phyloP scores from a whole-genome alignment of 2,797 vertebrate genomes.

The Xerus rutilus region DNA sequence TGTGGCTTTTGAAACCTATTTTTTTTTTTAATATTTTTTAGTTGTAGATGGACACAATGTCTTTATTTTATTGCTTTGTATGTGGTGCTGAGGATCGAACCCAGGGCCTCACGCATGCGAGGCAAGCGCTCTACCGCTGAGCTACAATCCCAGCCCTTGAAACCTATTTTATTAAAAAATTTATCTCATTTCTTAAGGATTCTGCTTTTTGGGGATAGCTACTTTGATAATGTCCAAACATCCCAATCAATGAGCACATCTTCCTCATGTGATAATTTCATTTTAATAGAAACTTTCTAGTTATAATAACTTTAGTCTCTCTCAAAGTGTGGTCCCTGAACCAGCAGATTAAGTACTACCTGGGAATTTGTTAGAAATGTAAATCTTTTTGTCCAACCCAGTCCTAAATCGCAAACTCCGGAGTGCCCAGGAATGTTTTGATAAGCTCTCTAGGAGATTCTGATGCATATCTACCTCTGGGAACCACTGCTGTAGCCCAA shows the following conservation, averaged over 20 bases:
- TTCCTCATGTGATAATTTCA: conserved; percentile 13
- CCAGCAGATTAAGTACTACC: not conserved
- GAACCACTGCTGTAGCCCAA: not conserved
- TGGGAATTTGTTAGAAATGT: conserved; percentile 18
- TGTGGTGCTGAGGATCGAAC: too few relatives aligned
- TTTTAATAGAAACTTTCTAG: not conserved
- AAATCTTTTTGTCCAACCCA: not conserved
- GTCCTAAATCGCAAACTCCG: not conserved
- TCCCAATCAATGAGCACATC: not conserved
- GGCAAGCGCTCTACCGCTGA: too few relatives aligned
- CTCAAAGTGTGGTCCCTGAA: not conserved
- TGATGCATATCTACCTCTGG: not conserved
- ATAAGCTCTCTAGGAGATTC: not conserved
- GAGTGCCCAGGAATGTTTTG: not conserved
- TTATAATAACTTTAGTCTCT: not conserved
- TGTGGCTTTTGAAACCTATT: conserved; percentile 4
- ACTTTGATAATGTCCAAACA: not conserved
- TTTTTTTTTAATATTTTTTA: too few relatives aligned
- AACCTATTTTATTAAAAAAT: not conserved
- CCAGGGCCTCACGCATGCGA: too few relatives aligned
- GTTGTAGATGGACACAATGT: too few relatives aligned
- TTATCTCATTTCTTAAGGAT: not conserved
- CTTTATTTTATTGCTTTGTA: too few relatives aligned
- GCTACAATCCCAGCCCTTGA: too few relatives aligned
- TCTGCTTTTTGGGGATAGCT: conserved; percentile 22